A percentile compares a stretch with the other conserved stretches of the same genome.
These are phyloP conservation scores for Gryllus longicercus DNA, from an alignment of 2,888 invertebrate species.

Conservation along the genomic window DNA sequence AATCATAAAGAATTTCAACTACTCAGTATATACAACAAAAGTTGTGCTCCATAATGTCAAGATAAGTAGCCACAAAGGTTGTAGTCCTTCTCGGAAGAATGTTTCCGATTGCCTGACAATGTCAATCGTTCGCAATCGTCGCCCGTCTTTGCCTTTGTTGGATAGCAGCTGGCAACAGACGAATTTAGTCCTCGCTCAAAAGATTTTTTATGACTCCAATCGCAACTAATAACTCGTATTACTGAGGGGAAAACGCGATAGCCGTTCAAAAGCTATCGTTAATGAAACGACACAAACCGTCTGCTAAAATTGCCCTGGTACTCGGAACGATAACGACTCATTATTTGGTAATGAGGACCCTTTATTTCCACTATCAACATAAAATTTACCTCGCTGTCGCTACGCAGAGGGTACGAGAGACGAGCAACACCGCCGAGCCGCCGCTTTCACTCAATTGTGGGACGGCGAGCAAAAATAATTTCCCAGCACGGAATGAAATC, in stretches of 20 bases:
- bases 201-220: slow-evolving; percentile 2
- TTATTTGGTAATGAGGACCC: slow-evolving; percentile 8
- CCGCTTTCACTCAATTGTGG: slow-evolving; percentile 10
- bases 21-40: too few relatives aligned
- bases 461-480: background rate
- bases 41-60: too few relatives aligned
- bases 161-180: too few relatives aligned
- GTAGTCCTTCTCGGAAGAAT: too few relatives aligned
- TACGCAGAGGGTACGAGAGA: background rate
- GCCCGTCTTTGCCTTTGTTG: too few relatives aligned
- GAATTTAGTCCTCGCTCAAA: background rate
- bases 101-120: too few relatives aligned
- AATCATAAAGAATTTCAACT: too few relatives aligned
- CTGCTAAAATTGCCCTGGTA: background rate
- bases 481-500: background rate
- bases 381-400: background rate
- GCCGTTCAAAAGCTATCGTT: background rate
- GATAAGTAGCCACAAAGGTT: too few relatives aligned
- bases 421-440: background rate
- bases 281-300: background rate
- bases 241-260: background rate
- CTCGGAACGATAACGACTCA: background rate
- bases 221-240: background rate
- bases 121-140: too few relatives aligned
- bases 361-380: slow-evolving; percentile 11